Percentiles rank a stretch among this genome's conserved stretches.
Evolutionary conservation across 2,888 invertebrate genomes (phyloP).

Genomic region (Pheosia gnoma): DNA sequence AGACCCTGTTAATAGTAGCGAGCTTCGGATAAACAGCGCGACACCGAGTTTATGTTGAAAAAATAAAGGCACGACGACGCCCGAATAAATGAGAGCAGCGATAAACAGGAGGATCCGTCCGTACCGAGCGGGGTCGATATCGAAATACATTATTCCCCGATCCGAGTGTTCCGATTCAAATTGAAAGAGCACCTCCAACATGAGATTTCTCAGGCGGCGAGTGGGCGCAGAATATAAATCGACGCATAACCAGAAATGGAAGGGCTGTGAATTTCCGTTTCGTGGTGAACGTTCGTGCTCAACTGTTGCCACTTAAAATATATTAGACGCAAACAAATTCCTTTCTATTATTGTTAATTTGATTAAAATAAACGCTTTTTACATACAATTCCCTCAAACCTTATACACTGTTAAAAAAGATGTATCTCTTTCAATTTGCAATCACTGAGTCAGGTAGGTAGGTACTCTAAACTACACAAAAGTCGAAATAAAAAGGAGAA

Average conservation of each 20-base stretch:
- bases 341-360: slow-evolving; percentile 26
- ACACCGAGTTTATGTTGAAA: slow-evolving; percentile 78
- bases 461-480: slow-evolving; percentile 17
- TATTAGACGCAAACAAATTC: slow-evolving; percentile 46
- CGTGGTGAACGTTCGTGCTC: slow-evolving; percentile 65
- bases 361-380: background rate
- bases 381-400: background rate
- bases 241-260: slow-evolving; percentile 82
- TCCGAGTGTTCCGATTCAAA: slow-evolving; percentile 84
- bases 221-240: slow-evolving; percentile 84
- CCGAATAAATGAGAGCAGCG: slow-evolving; percentile 83
- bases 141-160: slow-evolving; percentile 84
- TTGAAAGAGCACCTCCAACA: slow-evolving; percentile 84
- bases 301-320: slow-evolving; percentile 48
- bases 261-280: slow-evolving; percentile 79
- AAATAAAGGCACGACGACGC: slow-evolving; percentile 82
- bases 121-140: slow-evolving; percentile 80
- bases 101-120: slow-evolving; percentile 83
- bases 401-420: background rate
- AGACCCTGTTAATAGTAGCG: slow-evolving; percentile 76
- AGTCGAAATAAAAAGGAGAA: slow-evolving; percentile 28
- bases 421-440: slow-evolving; percentile 23
- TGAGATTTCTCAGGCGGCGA: slow-evolving; percentile 84
- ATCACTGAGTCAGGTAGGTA: slow-evolving; percentile 18
- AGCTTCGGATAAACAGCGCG: slow-evolving; percentile 75